Base-by-base conservation (phyloP, 2,797 vertebrate species). In the Brachyalestes nurse region DNA sequence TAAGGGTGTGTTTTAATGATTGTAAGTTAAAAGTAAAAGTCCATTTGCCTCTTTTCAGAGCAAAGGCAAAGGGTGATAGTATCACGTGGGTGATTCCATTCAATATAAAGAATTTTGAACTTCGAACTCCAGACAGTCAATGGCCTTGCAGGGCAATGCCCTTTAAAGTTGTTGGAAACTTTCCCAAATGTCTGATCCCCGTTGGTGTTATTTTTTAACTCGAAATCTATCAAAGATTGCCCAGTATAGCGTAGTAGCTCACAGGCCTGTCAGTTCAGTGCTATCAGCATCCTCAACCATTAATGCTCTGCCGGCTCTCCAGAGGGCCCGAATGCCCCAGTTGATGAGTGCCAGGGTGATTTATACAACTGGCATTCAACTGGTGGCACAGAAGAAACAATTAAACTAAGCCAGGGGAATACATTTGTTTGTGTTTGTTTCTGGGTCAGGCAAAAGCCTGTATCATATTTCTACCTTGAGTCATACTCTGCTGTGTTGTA, bases 121-220 rank as follows among this genome's bases (percentile, higher is more conserved):
- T 86, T 88, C 82, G 81, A 47, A 55, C 82, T 77, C 77, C 74
- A 86, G 86, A 89, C 82, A 80, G 80, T 85, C 75, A 73, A 80
- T 38, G 72, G 77, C 82, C 77, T 51, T 49, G 13, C 1, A 23
- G 69, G 79, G 65, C 74, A 77, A 76, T 82, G 76, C 49, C 79
- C 79, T 84, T 83, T 74, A 60, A 65, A 40, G 71, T 45, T 77
- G 64, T 58, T 69, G 70, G 45, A 77, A 66, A 62, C 73, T 55
- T 61, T 45, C 53, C 70, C 61, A 82, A 81, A 76, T 67, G 88
- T 87, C 84, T 86, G 77, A 42, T 85, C 49, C 53, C 47, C 9
- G 1, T 75, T 53, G 42, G 75, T 78, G 84, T 86, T 84, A 86
- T 79, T 79, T 66, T 87, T 84, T 85, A 88, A 87, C 86, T 58